These are phyloP conservation scores for Tiliacea aurago DNA, from an alignment of 2,888 invertebrate species.

Conservation along the genomic window DNA sequence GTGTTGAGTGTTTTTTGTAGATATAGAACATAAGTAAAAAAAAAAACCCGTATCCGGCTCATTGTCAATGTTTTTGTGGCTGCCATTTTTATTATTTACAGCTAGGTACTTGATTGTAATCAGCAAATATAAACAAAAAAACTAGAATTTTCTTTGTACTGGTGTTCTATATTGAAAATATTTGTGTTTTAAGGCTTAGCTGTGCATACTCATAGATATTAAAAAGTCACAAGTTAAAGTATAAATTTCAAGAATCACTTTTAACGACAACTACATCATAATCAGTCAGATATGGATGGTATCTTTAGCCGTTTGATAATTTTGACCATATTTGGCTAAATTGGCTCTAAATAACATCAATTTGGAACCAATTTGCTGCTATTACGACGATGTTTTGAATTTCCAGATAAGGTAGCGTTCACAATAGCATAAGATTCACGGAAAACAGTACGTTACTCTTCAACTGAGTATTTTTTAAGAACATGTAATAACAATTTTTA, in stretches of 20 bases:
- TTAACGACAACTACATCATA: not conserved
- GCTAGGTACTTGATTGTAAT: no score
- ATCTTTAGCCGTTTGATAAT: constrained; percentile 23
- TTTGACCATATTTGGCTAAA: constrained; percentile 53
- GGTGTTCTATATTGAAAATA: not conserved
- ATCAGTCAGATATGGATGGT: constrained; percentile 15
- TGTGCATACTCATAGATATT: not conserved
- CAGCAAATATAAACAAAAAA: not conserved
- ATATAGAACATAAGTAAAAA: not conserved
- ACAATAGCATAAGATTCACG: not conserved
- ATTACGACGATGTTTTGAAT: constrained; percentile 73
- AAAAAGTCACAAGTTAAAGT: not conserved
- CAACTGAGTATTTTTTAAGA: not conserved
- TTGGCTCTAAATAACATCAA: constrained; percentile 71
- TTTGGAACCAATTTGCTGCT: constrained; percentile 77
- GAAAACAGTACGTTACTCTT: not conserved
- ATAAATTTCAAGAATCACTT: not conserved
- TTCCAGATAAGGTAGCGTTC: constrained; percentile 65
- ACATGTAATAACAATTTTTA: no score
- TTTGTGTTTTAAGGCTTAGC: not conserved
- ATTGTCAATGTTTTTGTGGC: not conserved
- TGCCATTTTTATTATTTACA: not conserved
- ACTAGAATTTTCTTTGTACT: not conserved
- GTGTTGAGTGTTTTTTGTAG: not conserved
- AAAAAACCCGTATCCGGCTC: not conserved